Conservation (phyloP, 1,140 invertebrate species). For the Acromyrmex echinatior region DNA sequence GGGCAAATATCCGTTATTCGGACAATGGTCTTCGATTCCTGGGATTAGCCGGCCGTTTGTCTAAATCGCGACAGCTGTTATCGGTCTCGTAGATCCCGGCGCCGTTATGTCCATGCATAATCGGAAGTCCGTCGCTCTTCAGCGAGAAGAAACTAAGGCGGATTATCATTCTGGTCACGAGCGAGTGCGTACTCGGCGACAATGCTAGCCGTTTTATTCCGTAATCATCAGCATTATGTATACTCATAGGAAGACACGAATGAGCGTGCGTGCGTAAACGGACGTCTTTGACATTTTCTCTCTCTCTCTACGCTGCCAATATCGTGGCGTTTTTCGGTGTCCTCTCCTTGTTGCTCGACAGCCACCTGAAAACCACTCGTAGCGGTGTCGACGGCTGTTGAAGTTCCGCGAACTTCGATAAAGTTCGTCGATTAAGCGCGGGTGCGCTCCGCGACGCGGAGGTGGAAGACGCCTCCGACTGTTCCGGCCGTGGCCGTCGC, state of each 20-base stretch:
- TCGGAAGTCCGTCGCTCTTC: constrained; percentile 61
- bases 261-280: constrained; percentile 27
- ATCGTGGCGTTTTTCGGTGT: neutral
- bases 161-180: constrained; percentile 69
- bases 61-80: constrained; percentile 59
- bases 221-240: constrained; percentile 65
- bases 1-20: neutral
- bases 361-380: constrained; percentile 39
- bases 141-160: constrained; percentile 41
- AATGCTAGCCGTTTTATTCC: constrained; percentile 62
- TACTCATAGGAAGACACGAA: constrained; percentile 33
- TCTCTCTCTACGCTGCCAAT: neutral
- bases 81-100: constrained; percentile 41
- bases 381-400: neutral
- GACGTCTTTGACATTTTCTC: constrained; percentile 12
- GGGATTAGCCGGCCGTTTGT: constrained; percentile 29
- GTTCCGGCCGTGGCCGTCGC: constrained; percentile 43
- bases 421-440: constrained; percentile 81
- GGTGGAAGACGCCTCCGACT: constrained; percentile 38
- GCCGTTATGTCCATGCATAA: constrained; percentile 61
- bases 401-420: constrained; percentile 77
- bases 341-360: constrained; percentile 18
- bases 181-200: constrained; percentile 40
- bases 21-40: neutral
- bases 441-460: constrained; percentile 65